Conservation (phyloP, 2,113 vertebrate genomes). For the Cavia aperea region DNA sequence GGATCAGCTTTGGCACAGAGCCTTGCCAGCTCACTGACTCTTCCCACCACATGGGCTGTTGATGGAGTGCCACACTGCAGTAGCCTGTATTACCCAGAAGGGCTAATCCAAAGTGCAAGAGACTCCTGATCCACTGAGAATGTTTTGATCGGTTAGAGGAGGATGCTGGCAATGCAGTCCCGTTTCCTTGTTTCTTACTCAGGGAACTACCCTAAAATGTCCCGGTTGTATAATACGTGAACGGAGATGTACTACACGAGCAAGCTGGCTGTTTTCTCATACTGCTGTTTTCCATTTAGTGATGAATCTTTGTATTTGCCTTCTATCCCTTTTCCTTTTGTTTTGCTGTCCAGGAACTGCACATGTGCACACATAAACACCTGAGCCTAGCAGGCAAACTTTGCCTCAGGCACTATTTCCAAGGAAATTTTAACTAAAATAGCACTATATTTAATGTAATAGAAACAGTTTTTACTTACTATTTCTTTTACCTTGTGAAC, state of each 20-base stretch:
- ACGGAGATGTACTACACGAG: not conserved
- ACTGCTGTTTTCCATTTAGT: not conserved
- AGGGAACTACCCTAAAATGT: not conserved
- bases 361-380: accelerated
- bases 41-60: not conserved
- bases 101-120: not conserved
- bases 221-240: not conserved
- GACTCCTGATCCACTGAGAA: not conserved
- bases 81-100: not conserved
- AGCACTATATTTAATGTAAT: not conserved
- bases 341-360: not conserved
- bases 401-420: not conserved
- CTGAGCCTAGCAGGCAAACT: not conserved
- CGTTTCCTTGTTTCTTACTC: not conserved
- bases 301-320: not conserved
- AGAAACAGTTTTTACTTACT: constrained; percentile 8
- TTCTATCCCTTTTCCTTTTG: not conserved
- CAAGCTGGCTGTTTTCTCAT: not conserved
- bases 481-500: not conserved
- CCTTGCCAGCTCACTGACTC: accelerated
- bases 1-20: not conserved
- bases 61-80: too few species aligned
- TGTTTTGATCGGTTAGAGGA: not conserved
- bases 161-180: not conserved
- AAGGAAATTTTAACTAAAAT: not conserved